Evolutionary conservation across 2,888 invertebrate species (phyloP), one percentile per base, ranked within the genome.

Genomic region (Eilema sororculum): DNA sequence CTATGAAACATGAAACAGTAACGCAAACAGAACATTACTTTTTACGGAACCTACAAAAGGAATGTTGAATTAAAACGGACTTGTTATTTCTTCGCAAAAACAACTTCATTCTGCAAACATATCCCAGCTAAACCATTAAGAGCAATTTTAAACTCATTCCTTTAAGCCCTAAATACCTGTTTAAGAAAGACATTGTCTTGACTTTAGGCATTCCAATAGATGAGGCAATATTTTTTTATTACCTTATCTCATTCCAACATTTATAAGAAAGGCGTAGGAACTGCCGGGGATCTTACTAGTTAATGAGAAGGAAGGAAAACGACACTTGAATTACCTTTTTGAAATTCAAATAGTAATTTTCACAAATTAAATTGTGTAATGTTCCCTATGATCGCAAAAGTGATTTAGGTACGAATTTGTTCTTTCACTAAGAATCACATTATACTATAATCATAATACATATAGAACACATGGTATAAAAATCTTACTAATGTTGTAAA

Each of bases 211-310:
- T 62, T 24, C 37, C 61, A 62, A 62, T 62, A 62, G 62, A 25
- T 37, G 41, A 25, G 41, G 62, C 41, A 25, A 62, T 62, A 62
- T 62, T 41, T 25, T 62, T 62, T 62, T 62, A 62, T 62, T 62
- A 62, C 41, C 62, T 62, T 41, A 25, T 25, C 62, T 62, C 41
- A 41, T 41, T 62, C 41, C 37, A 25, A 62, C 41, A 62, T 62
- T 37, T 62, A 62, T 62, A 62, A 37, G 24, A 62, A 62, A 62
- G 62, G 62, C 20, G 62, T 10, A 37, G 62, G 41, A 62, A 62
- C 41, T 25, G 41, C 24, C 16, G 24, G 24, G 24, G 61, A 22
- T 62, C 33, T 24, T 37, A 37, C 37, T 62, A 37, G 37, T 37
- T 62, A 62, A 37, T 62, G 62, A 62, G 20, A 62, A 37, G 62